A percentile compares a stretch with the other conserved stretches of the same genome.
Conservation (phyloP, 2,113 vertebrate genomes). For the Prietella phreatophila region DNA sequence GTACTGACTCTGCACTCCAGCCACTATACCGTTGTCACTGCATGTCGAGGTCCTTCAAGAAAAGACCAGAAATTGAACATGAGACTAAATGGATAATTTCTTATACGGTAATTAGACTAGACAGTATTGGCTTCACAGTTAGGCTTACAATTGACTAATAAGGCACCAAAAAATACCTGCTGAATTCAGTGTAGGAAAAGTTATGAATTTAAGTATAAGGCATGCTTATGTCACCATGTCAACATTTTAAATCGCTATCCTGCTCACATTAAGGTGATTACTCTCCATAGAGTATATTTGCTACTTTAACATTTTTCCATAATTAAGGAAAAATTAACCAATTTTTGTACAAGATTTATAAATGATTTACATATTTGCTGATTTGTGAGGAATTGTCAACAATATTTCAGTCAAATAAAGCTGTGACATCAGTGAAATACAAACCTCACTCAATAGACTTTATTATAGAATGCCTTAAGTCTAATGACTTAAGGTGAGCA, state of each 20-base stretch:
- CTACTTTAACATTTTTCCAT: neutral
- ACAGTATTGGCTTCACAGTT: neutral
- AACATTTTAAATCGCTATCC: neutral
- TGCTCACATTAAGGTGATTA: neutral
- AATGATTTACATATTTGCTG: neutral
- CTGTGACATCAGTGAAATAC: neutral
- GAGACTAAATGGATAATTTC: neutral
- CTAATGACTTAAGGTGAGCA: no score
- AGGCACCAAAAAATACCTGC: neutral
- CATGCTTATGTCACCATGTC: neutral
- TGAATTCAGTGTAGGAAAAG: neutral
- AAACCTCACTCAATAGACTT: neutral
- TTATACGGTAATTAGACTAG: neutral
- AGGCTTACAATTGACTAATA: neutral
- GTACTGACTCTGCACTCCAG: slow-evolving; percentile 93
- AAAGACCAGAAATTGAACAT: slow-evolving; percentile 33
- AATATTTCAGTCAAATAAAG: neutral
- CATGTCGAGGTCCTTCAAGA: slow-evolving; percentile 88
- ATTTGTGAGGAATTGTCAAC: neutral
- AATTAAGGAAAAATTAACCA: neutral
- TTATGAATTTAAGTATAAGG: neutral
- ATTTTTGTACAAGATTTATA: neutral
- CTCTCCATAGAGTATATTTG: neutral
- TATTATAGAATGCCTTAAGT: neutral
- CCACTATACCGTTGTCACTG: slow-evolving; percentile 89